Evolutionary conservation across 1,140 invertebrate genomes (phyloP), one percentile per base, ranked within the genome.

Genomic region (Ceratosolen solmsi): DNA sequence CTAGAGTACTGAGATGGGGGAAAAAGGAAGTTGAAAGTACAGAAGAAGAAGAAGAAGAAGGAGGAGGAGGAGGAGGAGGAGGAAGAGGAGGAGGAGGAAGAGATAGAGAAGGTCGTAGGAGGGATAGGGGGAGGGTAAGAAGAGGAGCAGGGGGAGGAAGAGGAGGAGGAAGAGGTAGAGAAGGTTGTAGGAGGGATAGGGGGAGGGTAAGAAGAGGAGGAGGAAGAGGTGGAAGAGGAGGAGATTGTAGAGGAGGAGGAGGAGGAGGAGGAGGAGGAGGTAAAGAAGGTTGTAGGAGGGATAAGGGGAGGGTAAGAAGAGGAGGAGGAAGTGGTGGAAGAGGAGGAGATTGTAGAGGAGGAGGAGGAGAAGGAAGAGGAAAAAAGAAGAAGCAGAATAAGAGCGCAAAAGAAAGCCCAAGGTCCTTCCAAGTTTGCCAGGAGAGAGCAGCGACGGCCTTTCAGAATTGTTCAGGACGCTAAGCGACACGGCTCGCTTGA

Each of bases 361-460:
- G 13, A 54, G 3, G 51, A 54, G 20, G 11, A 46, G 13, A 13
- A 46, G 13, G 41, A 46, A 7, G 41, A 46, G 13, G 41, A 46
- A 72, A 22, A 30, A 58, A 71, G 22, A 36, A 27, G 51, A 25
- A 68, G 22, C 38, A 22, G 38, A 25, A 33, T 49, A 33, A 30
- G 2, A 13, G 3, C 36, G 8, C 4, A 80, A 9, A 20, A 41
- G 20, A 27, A 65, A 74, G 20, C 15, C 51, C 11, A 46, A 27
- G 51, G 56, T 30, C 33, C 68, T 56, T 27, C 17, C 2, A 72
- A 72, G 65, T 79, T 79, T 30, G 25, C 33, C 68, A 38, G n/a
- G 4, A 72, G 78, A 51, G 27, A 5, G n/a, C n/a, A 9, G 41
- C 33, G 3, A 7, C 27, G 54, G 1, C 74, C 33, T 77, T 17